These are phyloP conservation scores for Forbesichthys papilliferus DNA, from an alignment of 2,113 vertebrate species.

Conservation along the genomic window DNA sequence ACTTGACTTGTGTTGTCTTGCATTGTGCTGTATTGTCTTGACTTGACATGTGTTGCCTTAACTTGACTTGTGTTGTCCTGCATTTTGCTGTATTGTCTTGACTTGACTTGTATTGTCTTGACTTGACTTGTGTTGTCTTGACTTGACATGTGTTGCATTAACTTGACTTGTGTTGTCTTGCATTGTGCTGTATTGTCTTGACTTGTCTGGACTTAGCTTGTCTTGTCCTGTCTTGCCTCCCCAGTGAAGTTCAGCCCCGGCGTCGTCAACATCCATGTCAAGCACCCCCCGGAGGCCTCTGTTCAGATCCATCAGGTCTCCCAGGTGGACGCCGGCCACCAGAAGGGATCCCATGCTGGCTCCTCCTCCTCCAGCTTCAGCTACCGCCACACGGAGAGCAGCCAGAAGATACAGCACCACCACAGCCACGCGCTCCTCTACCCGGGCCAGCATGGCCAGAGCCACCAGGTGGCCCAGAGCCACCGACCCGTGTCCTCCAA, in stretches of 20 bases:
- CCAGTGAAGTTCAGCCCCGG: constrained; percentile 87
- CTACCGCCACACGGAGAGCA: constrained; percentile 82
- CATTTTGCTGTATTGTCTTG: too few relatives aligned
- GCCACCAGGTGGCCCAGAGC: constrained; percentile 77
- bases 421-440: constrained; percentile 82
- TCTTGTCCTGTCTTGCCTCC: background rate
- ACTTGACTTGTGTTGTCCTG: too few relatives aligned
- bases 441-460: constrained; percentile 85
- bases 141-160: accelerated
- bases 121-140: too few relatives aligned
- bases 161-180: too few relatives aligned
- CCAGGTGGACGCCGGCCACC: constrained; percentile 83
- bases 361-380: constrained; percentile 77
- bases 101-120: too few relatives aligned
- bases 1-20: too few relatives aligned
- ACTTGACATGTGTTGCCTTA: too few relatives aligned
- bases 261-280: constrained; percentile 96
- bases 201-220: too few relatives aligned
- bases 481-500: constrained; percentile 89
- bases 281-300: constrained; percentile 95
- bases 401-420: constrained; percentile 83
- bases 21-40: too few relatives aligned
- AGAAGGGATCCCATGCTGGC: constrained; percentile 79
- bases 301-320: constrained; percentile 98
- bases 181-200: too few relatives aligned